Evolutionary conservation across 2,888 invertebrate genomes (phyloP).

Genomic region (Heliothis peltigera): DNA sequence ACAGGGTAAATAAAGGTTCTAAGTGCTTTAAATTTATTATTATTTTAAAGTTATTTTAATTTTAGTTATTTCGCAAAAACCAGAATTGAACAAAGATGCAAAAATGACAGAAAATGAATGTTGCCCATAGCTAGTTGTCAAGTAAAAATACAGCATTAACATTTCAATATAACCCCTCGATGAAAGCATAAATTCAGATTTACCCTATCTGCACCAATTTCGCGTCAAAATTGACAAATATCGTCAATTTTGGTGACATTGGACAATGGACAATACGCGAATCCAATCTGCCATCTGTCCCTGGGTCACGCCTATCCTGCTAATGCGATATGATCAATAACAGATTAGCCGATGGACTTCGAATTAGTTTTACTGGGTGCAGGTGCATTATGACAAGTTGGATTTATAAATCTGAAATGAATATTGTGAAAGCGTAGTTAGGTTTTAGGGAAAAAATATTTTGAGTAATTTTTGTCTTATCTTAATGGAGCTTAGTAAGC

Average conservation of each 20-base stretch:
- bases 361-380: conserved; percentile 69
- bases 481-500: too few relatives aligned
- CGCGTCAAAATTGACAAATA: conserved; percentile 80
- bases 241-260: conserved; percentile 69
- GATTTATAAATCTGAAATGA: neutral
- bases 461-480: too few relatives aligned
- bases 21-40: too few relatives aligned
- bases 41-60: too few relatives aligned
- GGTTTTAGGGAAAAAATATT: too few relatives aligned
- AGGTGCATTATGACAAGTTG: conserved; percentile 69
- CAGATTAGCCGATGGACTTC: conserved; percentile 73
- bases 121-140: conserved; percentile 16
- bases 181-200: conserved; percentile 60
- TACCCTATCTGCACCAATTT: conserved; percentile 77
- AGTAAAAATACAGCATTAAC: conserved; percentile 45
- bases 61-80: too few relatives aligned
- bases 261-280: conserved; percentile 64
- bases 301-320: conserved; percentile 75
- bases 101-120: too few relatives aligned
- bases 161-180: conserved; percentile 54
- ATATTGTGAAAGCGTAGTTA: neutral
- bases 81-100: too few relatives aligned
- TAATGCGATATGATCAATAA: conserved; percentile 75
- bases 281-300: conserved; percentile 77
- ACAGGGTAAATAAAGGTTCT: too few relatives aligned